Base-by-base conservation (phyloP, 1,140 invertebrate genomes). In the Brachionus rubens region DNA sequence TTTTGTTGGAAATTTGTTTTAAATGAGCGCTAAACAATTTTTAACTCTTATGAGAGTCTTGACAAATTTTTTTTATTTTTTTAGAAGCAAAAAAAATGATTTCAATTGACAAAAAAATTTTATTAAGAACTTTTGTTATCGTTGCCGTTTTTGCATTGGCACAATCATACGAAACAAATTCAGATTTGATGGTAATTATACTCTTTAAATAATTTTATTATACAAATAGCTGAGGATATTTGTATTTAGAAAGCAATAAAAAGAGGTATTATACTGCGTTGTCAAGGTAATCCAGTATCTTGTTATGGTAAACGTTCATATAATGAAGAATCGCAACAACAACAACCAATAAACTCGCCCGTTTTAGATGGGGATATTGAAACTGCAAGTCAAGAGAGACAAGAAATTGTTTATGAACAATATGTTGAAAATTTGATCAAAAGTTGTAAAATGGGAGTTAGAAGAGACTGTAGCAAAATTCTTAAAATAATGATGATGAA, bases 261-360 rank as follows among this genome's bases (percentile, higher is more conserved):
- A 28, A 36, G 68, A 48, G 68, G 68, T 10, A 72, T 72, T 33
- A 72, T 72, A 26, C 30, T 72, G 21, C 12, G 50, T 28, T 72
- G 68, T 19, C 68, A 72, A 26, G 68, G 68, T 54, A 72, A 72
- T 72, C 68, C 68, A 50, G 68, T 72, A 33, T 72, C 68, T 48
- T 72, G 68, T 40, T 72, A 72, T 40, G 68, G 68, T 3, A 72
- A 72, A 24, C 43, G 68, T n/a, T 72, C 68, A 24, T 28, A n/a
- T 24, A 48, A 24, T 19, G 46, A 50, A 16, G 68, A 48, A n/a
- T n/a, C n/a, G n/a, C n/a, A n/a, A n/a, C n/a, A n/a, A n/a, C n/a
- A n/a, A n/a, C n/a, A n/a, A 12, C 68, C 36, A 72, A 14, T 33
- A n/a, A 50, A 16, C 43, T 70, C 47, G 10, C 21, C 65, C 10